These are phyloP conservation scores for Coendou prehensilis DNA, from an alignment of 2,797 vertebrate species.

Conservation along the genomic window DNA sequence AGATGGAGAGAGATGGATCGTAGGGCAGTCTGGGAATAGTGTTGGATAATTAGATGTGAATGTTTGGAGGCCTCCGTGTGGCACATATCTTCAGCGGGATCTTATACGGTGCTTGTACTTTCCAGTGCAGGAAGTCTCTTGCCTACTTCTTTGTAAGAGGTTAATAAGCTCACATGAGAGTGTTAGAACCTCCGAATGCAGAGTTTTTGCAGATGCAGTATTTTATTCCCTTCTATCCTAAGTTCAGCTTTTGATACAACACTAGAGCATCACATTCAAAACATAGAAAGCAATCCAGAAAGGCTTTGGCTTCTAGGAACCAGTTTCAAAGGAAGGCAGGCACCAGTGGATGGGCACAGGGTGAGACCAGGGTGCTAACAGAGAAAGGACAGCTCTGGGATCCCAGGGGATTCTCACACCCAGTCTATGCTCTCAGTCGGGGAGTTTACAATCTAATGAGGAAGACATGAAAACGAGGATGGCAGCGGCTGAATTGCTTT, in stretches of 20 bases:
- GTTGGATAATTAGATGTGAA: not conserved
- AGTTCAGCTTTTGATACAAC: not conserved
- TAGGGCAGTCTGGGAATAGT: not conserved
- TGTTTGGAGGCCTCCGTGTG: not conserved
- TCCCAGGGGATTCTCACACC: not conserved
- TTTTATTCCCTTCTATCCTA: not conserved
- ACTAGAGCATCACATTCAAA: not conserved
- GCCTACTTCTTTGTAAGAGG: not conserved
- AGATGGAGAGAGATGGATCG: not conserved
- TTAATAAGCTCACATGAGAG: not conserved
- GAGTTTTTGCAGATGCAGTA: not conserved
- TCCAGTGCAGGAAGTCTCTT: not conserved
- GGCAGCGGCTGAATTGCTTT: not conserved
- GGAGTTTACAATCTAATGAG: not conserved
- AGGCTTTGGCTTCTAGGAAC: not conserved
- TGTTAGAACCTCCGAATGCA: not conserved
- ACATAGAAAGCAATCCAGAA: not conserved
- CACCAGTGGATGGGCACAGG: not conserved
- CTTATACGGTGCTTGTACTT: not conserved
- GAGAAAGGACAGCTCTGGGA: not conserved
- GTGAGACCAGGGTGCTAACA: not conserved
- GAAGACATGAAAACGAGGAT: not conserved
- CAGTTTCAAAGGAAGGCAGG: not conserved
- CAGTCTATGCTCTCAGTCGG: rapidly evolving
- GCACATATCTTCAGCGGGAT: not conserved